phyloP scores from a whole-genome alignment of 37 sponge, comb jelly and placozoan species.

The Crambe crambe region DNA sequence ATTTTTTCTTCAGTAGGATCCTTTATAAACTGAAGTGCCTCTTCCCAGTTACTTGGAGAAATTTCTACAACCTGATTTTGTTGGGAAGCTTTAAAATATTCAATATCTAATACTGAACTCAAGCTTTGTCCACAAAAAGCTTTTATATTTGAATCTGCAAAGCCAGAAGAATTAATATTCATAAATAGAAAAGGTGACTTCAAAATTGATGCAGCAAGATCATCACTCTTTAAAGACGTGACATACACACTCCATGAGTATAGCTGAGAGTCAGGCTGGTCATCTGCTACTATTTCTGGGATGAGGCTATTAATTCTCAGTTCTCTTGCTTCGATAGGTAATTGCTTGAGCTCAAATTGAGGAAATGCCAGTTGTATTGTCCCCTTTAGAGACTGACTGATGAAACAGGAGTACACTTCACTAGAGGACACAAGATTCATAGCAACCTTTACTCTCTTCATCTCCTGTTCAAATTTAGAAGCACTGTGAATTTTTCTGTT shows the following conservation, averaged over 20 bases:
- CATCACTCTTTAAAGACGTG: neutral
- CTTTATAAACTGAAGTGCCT: slow-evolving; percentile 21
- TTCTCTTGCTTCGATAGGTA: neutral
- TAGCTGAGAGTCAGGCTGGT: neutral
- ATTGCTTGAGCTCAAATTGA: neutral
- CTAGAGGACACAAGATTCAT: slow-evolving; percentile 15
- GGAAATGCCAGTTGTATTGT: slow-evolving; percentile 17
- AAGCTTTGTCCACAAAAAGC: neutral
- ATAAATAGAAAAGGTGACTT: neutral
- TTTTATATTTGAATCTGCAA: neutral
- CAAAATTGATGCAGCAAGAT: neutral
- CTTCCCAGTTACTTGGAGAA: slow-evolving; percentile 7
- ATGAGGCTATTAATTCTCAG: neutral
- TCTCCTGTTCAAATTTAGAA: slow-evolving; percentile 38
- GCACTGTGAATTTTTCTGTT: slow-evolving; percentile 26
- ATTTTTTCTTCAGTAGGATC: slow-evolving; percentile 22
- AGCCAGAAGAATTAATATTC: neutral
- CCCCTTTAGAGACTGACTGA: neutral
- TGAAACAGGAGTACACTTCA: slow-evolving; percentile 11
- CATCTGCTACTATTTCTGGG: neutral
- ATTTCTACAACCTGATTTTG: neutral
- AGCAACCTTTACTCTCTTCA: slow-evolving; percentile 13
- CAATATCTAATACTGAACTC: too few relatives aligned
- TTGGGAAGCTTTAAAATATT: neutral
- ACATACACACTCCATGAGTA: neutral